Percentiles rank a stretch among this genome's conserved stretches.
Evolutionary conservation across 2,888 invertebrate species (phyloP).

Genomic region (Dastarcus helophoroides): DNA sequence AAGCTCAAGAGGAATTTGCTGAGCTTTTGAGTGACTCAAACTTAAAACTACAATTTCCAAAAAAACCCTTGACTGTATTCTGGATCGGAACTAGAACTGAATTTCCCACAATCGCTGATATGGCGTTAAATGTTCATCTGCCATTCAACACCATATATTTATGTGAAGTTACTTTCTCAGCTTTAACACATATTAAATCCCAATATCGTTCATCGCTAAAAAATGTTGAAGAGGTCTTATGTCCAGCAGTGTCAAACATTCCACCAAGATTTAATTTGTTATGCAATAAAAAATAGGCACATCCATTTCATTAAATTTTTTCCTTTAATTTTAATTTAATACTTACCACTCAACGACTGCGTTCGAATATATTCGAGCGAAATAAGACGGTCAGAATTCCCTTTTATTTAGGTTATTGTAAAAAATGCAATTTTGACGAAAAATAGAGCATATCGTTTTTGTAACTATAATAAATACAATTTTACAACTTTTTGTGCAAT

Average conservation of each 20-base stretch:
- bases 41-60: constrained; percentile 12
- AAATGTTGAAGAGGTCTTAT: constrained; percentile 13
- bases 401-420: too few species aligned
- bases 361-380: too few species aligned
- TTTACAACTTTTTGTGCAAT: too few species aligned
- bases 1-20: constrained; percentile 1
- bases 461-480: too few species aligned
- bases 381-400: too few species aligned
- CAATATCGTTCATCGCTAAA: constrained; percentile 15
- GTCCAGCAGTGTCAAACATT: constrained; percentile 16
- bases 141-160: constrained; percentile 14
- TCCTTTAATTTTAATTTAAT: constrained; percentile 5
- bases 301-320: neutral
- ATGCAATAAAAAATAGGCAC: constrained; percentile 13
- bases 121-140: constrained; percentile 14
- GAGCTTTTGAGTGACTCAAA: constrained; percentile 15
- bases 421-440: too few species aligned
- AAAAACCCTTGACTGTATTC: constrained; percentile 13
- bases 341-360: too few species aligned
- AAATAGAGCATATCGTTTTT: too few species aligned
- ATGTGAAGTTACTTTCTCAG: constrained; percentile 10
- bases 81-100: constrained; percentile 14
- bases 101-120: constrained; percentile 14
- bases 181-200: constrained; percentile 7
- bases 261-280: constrained; percentile 16